Percentiles rank a stretch among this genome's conserved stretches.
These are phyloP conservation scores for Philereme vetulata DNA, from an alignment of 2,888 invertebrate genomes.

Conservation along the genomic window DNA sequence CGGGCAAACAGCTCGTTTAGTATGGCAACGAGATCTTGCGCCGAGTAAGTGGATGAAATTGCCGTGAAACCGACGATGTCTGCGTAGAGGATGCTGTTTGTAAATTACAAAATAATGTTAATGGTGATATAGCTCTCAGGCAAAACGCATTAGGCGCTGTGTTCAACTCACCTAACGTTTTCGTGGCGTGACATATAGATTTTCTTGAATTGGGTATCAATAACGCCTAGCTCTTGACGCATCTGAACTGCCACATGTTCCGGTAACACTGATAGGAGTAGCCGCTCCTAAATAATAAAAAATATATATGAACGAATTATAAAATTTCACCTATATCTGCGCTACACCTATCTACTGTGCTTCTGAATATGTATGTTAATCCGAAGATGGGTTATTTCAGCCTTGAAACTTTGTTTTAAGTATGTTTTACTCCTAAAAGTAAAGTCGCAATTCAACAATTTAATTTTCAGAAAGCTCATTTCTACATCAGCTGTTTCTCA, in stretches of 20 bases:
- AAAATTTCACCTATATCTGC: too few relatives aligned
- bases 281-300: conserved; percentile 89
- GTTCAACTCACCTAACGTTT: conserved; percentile 91
- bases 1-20: conserved; percentile 97
- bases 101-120: conserved; percentile 15
- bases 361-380: too few relatives aligned
- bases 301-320: not conserved
- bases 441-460: too few relatives aligned
- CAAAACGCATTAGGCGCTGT: not conserved
- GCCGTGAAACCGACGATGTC: conserved; percentile 99
- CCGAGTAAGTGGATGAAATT: conserved; percentile 96
- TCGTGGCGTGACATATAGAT: conserved; percentile 99
- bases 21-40: conserved; percentile 97
- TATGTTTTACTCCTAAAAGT: too few relatives aligned
- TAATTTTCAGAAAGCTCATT: too few relatives aligned
- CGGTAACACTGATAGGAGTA: conserved; percentile 95
- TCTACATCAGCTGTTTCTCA: too few relatives aligned
- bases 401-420: too few relatives aligned
- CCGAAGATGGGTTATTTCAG: too few relatives aligned
- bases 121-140: not conserved
- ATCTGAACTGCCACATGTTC: conserved; percentile 98
- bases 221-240: conserved; percentile 95
- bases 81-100: conserved; percentile 94
- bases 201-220: conserved; percentile 97
- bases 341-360: too few relatives aligned